These are phyloP conservation scores for Ferdinandea cuprea DNA, from an alignment of 2,888 invertebrate species.

Conservation along the genomic window DNA sequence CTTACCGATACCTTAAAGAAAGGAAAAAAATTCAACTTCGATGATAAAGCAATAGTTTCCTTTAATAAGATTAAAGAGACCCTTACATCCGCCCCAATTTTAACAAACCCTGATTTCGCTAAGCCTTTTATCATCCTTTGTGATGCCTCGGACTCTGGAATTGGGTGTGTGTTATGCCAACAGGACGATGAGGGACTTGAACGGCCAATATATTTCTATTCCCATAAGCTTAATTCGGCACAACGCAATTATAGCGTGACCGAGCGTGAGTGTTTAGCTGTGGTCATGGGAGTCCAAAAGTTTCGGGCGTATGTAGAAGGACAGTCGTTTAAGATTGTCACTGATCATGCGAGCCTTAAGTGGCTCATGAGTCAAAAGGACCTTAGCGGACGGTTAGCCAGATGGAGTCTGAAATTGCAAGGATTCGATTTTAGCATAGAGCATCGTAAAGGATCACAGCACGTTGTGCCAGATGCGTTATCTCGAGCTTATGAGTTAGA, in stretches of 20 bases:
- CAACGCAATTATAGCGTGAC: slow-evolving; percentile 30
- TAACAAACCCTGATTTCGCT: neutral
- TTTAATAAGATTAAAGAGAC: neutral
- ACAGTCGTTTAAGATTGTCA: neutral
- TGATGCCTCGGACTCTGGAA: neutral
- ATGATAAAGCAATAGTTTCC: neutral
- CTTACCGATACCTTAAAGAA: slow-evolving; percentile 1
- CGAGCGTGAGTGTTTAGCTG: slow-evolving; percentile 27
- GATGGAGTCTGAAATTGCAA: no score
- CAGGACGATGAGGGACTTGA: neutral
- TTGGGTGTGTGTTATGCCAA: slow-evolving; percentile 18
- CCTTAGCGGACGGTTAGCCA: slow-evolving; percentile 19
- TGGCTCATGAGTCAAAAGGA: slow-evolving; percentile 24
- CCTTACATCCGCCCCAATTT: neutral
- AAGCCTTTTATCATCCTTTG: neutral
- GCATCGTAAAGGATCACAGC: neutral
- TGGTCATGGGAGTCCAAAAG: neutral
- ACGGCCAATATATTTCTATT: slow-evolving; percentile 5
- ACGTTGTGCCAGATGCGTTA: slow-evolving; percentile 4
- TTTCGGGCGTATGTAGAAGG: slow-evolving; percentile 15
- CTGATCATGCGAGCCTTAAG: slow-evolving; percentile 9
- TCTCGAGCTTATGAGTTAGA: neutral
- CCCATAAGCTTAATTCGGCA: slow-evolving; percentile 9
- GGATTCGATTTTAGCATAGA: slow-evolving; percentile 16
- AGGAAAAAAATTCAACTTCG: neutral